Evolutionary conservation across 2,888 invertebrate genomes (phyloP).

Genomic region (Lottia scabra): DNA sequence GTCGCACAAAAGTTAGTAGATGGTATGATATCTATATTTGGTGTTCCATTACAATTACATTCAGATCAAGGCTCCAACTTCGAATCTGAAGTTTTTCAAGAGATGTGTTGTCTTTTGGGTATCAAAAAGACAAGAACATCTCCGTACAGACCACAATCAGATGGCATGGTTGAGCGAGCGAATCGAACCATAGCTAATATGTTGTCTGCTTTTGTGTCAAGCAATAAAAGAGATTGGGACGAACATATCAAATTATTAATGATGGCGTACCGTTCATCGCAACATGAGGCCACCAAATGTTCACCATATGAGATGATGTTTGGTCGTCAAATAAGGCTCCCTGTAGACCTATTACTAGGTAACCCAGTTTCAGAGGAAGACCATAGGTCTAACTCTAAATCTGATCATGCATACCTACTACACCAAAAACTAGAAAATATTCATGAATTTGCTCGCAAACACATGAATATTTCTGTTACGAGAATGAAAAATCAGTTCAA

Average conservation of each 20-base stretch:
- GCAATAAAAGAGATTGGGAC: too few species aligned
- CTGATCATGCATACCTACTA: too few species aligned
- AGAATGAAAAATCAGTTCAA: too few species aligned
- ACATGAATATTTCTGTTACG: too few species aligned
- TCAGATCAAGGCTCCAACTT: slow-evolving; percentile 2
- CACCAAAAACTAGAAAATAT: too few species aligned
- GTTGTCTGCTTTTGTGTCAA: background rate
- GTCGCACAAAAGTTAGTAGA: background rate
- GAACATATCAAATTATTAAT: too few species aligned
- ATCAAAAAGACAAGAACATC: background rate
- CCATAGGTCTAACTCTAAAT: too few species aligned
- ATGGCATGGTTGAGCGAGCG: background rate
- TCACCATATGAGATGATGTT: background rate
- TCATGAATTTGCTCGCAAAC: too few species aligned
- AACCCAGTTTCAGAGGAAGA: too few species aligned
- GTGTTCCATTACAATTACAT: background rate
- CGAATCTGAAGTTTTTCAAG: too few species aligned
- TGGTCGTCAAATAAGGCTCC: background rate
- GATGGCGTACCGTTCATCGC: background rate
- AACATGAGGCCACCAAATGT: background rate
- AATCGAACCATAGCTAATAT: background rate
- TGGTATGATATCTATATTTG: background rate
- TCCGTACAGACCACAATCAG: background rate
- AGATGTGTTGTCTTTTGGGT: background rate
- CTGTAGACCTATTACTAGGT: background rate